These are phyloP conservation scores for Paraplagusia blochii DNA, from an alignment of 2,113 vertebrate genomes.

Conservation along the genomic window DNA sequence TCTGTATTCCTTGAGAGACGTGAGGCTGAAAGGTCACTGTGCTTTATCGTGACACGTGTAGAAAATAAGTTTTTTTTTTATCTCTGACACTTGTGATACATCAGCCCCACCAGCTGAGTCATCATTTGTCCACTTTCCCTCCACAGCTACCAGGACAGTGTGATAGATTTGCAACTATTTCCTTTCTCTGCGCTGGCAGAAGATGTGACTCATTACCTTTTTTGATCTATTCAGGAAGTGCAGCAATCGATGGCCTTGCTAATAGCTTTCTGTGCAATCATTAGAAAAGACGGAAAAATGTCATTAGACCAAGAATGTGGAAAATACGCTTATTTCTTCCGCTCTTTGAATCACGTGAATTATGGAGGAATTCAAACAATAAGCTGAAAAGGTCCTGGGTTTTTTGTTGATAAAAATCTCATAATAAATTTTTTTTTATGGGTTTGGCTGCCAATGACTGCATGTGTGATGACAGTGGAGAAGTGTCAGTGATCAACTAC, in stretches of 20 bases:
- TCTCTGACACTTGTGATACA: background rate
- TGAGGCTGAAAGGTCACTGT: background rate
- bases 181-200: conserved; percentile 15
- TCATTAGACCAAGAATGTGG: too few species aligned
- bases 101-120: background rate
- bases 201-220: conserved; percentile 28
- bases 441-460: too few species aligned
- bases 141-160: conserved; percentile 2
- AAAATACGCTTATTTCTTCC: too few species aligned
- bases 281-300: background rate
- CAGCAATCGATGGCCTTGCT: conserved; percentile 8
- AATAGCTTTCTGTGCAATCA: conserved; percentile 6
- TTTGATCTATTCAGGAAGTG: conserved; percentile 15
- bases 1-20: background rate
- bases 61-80: conserved; percentile 5
- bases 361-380: too few species aligned
- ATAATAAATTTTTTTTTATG: too few species aligned
- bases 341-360: too few species aligned
- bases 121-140: background rate
- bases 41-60: background rate
- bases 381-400: too few species aligned
- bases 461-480: too few species aligned
- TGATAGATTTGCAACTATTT: conserved; percentile 19
- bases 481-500: too few species aligned
- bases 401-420: too few species aligned